These are phyloP conservation scores for Leptatherina wallacei DNA, from an alignment of 2,797 vertebrate genomes.

Conservation along the genomic window DNA sequence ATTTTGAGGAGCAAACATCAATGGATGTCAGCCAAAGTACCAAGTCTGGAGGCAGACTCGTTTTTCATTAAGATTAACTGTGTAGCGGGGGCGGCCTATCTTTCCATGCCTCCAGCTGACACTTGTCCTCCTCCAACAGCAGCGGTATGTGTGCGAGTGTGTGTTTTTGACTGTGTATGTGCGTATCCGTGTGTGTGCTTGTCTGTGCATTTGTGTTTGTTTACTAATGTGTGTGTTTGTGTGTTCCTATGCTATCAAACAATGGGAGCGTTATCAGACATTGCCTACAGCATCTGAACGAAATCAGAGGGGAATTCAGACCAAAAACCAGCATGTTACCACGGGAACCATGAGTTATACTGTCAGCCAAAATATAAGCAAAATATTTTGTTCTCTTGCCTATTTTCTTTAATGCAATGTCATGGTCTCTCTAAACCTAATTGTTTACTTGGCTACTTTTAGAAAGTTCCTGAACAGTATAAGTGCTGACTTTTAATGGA, in stretches of 20 bases:
- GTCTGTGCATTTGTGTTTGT: constrained; percentile 1
- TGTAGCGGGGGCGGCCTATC: constrained; percentile 74
- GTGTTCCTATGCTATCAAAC: constrained; percentile 69
- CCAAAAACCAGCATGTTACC: constrained; percentile 65
- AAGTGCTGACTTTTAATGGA: constrained; percentile 13
- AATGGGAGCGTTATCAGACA: constrained; percentile 72
- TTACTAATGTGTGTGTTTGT: constrained; percentile 21
- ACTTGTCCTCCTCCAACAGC: constrained; percentile 73
- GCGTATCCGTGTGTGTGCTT: constrained; percentile 11
- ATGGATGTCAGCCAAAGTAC: constrained; percentile 75
- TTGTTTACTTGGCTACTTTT: constrained; percentile 14
- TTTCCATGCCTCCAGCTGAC: constrained; percentile 78
- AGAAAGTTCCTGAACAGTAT: constrained; percentile 2
- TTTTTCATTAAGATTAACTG: constrained; percentile 83
- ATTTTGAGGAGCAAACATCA: constrained; percentile 65
- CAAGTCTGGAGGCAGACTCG: constrained; percentile 70
- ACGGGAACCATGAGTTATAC: constrained; percentile 51
- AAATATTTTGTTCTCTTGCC: constrained; percentile 53
- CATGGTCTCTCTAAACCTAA: constrained; percentile 17
- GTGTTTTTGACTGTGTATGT: constrained; percentile 9
- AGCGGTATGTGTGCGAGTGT: constrained; percentile 27
- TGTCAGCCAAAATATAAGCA: constrained; percentile 54
- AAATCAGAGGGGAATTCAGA: constrained; percentile 65
- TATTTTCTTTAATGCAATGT: constrained; percentile 48
- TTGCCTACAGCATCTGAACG: constrained; percentile 63